Conservation (phyloP, 2,113 vertebrate species). For the Semicossyphus pulcher region DNA sequence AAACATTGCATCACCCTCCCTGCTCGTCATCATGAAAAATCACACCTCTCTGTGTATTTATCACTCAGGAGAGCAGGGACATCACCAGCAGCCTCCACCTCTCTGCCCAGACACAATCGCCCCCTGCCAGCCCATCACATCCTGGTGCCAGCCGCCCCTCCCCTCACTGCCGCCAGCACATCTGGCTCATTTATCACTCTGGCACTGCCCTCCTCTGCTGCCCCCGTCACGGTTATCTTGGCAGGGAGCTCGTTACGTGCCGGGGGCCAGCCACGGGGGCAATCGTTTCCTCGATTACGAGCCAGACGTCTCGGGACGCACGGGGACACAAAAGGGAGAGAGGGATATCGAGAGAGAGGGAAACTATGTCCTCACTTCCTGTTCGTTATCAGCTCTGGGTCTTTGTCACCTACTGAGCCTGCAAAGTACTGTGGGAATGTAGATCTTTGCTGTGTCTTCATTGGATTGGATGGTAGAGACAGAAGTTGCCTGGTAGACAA, state of each 20-base stretch:
- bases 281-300: conserved; percentile 72
- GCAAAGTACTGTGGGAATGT: conserved; percentile 28
- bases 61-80: conserved; percentile 8
- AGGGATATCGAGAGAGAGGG: conserved; percentile 51
- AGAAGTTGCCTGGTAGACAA: no score
- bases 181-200: conserved; percentile 78
- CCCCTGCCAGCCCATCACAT: neutral
- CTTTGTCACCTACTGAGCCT: conserved; percentile 36
- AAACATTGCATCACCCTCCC: conserved; percentile 55
- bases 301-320: conserved; percentile 71
- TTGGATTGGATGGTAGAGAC: no score
- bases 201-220: conserved; percentile 57
- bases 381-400: conserved; percentile 65
- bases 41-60: conserved; percentile 18
- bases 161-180: conserved; percentile 48
- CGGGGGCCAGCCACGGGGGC: conserved; percentile 50
- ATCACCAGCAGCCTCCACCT: conserved; percentile 38
- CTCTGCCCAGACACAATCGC: conserved; percentile 59
- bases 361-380: conserved; percentile 81
- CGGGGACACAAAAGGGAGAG: conserved; percentile 69
- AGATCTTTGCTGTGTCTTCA: no score
- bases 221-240: conserved; percentile 66
- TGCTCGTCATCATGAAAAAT: conserved; percentile 41
- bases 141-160: conserved; percentile 26
- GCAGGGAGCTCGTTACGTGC: conserved; percentile 66